phyloP scores from a whole-genome alignment of 2,888 invertebrate species.

The Gastrophysa polygoni region DNA sequence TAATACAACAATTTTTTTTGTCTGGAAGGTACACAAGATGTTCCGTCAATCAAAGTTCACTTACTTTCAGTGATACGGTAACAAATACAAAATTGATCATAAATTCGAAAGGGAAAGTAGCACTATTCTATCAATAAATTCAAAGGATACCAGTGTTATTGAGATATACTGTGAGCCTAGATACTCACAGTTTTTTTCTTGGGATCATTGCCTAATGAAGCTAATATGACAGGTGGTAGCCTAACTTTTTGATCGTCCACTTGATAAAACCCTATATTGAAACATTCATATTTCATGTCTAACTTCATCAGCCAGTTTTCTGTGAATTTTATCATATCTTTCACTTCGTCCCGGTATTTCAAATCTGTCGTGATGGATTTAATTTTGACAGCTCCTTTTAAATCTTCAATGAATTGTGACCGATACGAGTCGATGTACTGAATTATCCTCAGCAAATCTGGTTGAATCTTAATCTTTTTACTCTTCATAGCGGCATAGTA shows the following conservation, averaged over 20 bases:
- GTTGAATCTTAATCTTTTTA: conserved; percentile 53
- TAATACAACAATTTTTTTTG: too few species aligned
- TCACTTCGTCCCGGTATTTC: conserved; percentile 48
- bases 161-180: background rate
- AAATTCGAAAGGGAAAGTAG: too few species aligned
- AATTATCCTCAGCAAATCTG: conserved; percentile 52
- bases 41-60: too few species aligned
- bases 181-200: conserved; percentile 54
- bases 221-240: conserved; percentile 56
- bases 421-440: conserved; percentile 56
- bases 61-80: too few species aligned
- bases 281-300: conserved; percentile 55
- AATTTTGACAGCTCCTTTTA: conserved; percentile 53
- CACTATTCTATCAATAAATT: too few species aligned
- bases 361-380: conserved; percentile 53
- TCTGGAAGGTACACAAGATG: too few species aligned
- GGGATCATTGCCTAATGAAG: conserved; percentile 48
- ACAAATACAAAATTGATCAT: too few species aligned
- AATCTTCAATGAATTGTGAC: conserved; percentile 47
- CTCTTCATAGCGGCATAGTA: conserved; percentile 47
- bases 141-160: too few species aligned
- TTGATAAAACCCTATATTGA: conserved; percentile 52
- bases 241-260: conserved; percentile 50
- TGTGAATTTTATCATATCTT: conserved; percentile 52
- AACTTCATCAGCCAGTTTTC: conserved; percentile 55